A percentile compares a stretch with the other conserved stretches of the same genome.
Conservation (phyloP, 1,140 invertebrate genomes). For the Dendrolimus punctatus region DNA sequence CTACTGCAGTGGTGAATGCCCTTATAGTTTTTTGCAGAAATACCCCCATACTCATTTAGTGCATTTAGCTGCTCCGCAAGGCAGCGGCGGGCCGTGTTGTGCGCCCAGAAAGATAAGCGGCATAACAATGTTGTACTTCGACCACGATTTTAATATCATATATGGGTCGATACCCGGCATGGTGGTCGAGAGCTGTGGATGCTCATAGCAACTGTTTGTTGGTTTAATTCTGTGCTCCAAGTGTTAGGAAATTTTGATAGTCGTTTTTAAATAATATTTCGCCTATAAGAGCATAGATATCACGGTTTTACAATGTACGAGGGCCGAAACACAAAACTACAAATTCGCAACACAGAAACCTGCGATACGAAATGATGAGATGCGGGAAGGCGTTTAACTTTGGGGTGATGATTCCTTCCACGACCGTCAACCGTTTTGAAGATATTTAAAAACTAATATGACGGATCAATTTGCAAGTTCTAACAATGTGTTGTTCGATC, state of each 20-base stretch:
- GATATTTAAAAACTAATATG: too few relatives aligned
- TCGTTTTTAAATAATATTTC: too few relatives aligned
- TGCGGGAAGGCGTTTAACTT: too few relatives aligned
- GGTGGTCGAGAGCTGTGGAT: constrained; percentile 94
- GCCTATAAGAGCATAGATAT: too few relatives aligned
- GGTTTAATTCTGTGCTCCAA: constrained; percentile 16
- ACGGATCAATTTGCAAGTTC: too few relatives aligned
- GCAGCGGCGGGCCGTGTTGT: constrained; percentile 89
- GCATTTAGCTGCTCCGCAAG: constrained; percentile 79
- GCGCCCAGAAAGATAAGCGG: constrained; percentile 90
- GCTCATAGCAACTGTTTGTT: constrained; percentile 77
- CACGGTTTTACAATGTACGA: too few relatives aligned
- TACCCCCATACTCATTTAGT: constrained; percentile 96
- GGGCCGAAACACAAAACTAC: too few relatives aligned
- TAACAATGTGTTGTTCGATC: too few relatives aligned
- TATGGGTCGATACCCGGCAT: constrained; percentile 92
- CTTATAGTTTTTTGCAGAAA: constrained; percentile 89
- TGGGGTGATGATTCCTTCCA: too few relatives aligned
- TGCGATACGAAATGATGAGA: too few relatives aligned
- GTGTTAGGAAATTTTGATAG: constrained; percentile 2
- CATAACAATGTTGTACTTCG: constrained; percentile 95
- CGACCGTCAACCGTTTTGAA: too few relatives aligned
- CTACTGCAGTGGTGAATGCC: constrained; percentile 97
- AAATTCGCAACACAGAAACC: too few relatives aligned
- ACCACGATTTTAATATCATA: constrained; percentile 89